These are phyloP conservation scores for Catamblyrhynchus diadema DNA, from an alignment of 2,797 vertebrate species.

Conservation along the genomic window DNA sequence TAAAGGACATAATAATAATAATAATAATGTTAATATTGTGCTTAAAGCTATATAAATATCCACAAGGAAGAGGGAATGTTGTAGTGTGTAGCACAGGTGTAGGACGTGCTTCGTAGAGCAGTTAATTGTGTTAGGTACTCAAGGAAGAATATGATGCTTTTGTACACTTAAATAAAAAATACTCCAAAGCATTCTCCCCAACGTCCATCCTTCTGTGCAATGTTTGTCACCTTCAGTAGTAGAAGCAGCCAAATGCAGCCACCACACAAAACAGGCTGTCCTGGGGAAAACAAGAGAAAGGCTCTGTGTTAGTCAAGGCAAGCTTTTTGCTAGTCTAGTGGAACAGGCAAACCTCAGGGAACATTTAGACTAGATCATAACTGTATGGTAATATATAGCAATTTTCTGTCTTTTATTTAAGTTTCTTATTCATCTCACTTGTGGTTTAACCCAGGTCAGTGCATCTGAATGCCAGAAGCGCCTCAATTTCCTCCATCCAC, in stretches of 20 bases:
- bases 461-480: not conserved
- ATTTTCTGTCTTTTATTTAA: not conserved
- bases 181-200: not conserved
- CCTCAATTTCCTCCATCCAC: not conserved
- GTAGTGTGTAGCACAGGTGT: not conserved
- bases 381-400: not conserved
- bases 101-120: not conserved
- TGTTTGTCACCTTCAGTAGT: conserved; percentile 80
- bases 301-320: not conserved
- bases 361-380: not conserved
- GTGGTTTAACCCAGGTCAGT: not conserved
- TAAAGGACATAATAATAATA: not conserved
- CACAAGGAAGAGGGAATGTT: not conserved
- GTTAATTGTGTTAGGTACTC: not conserved
- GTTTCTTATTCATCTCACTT: not conserved
- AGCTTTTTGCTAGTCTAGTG: not conserved
- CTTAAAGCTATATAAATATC: not conserved
- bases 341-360: not conserved
- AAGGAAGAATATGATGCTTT: not conserved
- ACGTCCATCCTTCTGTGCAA: not conserved
- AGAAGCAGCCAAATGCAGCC: conserved; percentile 90
- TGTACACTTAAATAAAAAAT: not conserved
- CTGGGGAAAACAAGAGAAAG: conserved; percentile 68
- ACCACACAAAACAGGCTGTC: conserved; percentile 92
- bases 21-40: not conserved